Percentiles rank a stretch among this genome's conserved stretches.
Evolutionary conservation across 1,140 invertebrate species (phyloP).

Genomic region (Pogonognathellus flavescens): DNA sequence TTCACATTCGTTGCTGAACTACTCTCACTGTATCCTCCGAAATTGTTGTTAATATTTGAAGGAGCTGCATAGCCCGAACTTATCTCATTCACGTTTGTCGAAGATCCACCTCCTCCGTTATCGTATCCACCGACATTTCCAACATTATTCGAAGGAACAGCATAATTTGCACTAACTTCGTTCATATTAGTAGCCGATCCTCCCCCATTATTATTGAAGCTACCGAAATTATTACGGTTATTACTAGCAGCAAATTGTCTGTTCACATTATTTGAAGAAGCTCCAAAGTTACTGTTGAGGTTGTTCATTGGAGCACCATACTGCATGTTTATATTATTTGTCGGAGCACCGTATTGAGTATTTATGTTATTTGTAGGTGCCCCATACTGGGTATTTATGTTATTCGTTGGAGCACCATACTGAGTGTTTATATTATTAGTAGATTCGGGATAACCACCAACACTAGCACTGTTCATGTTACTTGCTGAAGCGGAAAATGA

Average conservation of each 20-base stretch:
- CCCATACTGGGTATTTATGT: neutral
- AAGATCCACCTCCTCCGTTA: neutral
- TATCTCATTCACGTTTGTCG: neutral
- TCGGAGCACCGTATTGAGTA: neutral
- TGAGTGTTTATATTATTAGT: neutral
- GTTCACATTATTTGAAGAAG: conserved; percentile 5
- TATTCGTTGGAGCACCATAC: neutral
- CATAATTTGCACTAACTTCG: neutral
- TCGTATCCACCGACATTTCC: neutral
- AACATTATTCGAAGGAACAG: neutral
- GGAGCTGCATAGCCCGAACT: neutral
- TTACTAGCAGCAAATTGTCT: neutral
- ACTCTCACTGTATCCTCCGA: neutral
- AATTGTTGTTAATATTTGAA: neutral
- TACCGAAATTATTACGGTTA: neutral
- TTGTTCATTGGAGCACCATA: neutral
- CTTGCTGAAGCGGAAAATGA: conserved; percentile 29
- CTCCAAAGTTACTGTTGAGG: neutral
- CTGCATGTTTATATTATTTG: neutral
- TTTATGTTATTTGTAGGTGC: neutral
- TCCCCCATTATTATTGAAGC: neutral
- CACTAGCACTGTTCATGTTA: neutral
- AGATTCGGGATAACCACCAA: conserved; percentile 13
- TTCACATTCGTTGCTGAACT: conserved; percentile 3
- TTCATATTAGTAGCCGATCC: neutral